These are phyloP conservation scores for Bubo scandiacus DNA, from an alignment of 2,113 vertebrate species.

Conservation along the genomic window DNA sequence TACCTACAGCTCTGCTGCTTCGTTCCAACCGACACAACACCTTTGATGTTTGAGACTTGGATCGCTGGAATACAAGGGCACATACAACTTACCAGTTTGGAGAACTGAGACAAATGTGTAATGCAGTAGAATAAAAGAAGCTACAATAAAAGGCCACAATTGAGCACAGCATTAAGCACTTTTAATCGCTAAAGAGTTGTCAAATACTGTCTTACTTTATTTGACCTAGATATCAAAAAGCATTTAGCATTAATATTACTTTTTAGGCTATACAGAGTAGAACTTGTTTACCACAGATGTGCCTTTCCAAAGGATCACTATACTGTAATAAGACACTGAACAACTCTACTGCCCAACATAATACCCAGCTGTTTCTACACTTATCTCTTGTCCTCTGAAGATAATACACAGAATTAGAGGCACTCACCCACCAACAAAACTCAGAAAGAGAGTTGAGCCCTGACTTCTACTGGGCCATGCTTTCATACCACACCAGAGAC, in stretches of 20 bases:
- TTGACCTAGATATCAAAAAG: not conserved
- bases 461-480: not conserved
- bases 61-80: not conserved
- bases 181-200: not conserved
- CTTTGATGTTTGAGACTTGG: fast-evolving
- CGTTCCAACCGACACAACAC: not conserved
- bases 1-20: not conserved
- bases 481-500: not conserved
- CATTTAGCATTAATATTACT: not conserved
- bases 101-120: not conserved
- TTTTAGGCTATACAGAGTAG: not conserved
- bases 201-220: not conserved
- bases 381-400: not conserved
- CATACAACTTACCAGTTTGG: not conserved
- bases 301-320: not conserved
- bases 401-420: not conserved
- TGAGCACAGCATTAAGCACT: not conserved
- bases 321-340: not conserved
- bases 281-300: not conserved
- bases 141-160: not conserved
- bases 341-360: not conserved
- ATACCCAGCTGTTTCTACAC: not conserved
- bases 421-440: not conserved
- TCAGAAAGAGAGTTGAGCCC: not conserved
- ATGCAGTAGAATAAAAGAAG: not conserved